Evolutionary conservation across 2,797 vertebrate genomes (phyloP), one percentile per base, ranked within the genome.

Genomic region (Nyctalus aviator): DNA sequence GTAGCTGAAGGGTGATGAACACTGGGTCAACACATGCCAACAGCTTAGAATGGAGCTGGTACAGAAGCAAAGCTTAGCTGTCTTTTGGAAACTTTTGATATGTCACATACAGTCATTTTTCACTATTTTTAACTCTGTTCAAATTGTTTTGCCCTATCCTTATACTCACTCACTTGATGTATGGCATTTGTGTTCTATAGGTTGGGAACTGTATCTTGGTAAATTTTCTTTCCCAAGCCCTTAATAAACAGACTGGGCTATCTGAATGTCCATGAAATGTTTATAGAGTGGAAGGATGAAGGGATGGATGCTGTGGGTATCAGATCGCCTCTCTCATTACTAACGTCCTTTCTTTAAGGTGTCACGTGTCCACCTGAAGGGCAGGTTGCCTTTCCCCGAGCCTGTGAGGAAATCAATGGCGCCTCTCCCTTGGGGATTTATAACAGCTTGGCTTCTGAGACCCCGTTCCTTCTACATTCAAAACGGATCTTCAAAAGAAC

Each of bases 381-480:
- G 11, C 2, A 10, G 44, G 55, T 32, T 71, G 27, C 20, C 55
- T 68, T 53, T 32, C 25, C 0, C 9, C 50, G 1, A 23, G 10
- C 6, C 14, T n/a, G 41, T 53, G n/a, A 55, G 81, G 88, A 50
- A 32, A 81, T 75, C 32, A 44, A 62, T 18, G 2, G 18, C 81
- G 21, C 30, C 1, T 1, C 14, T 53, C 4, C 37, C 18, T 12
- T 77, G 35, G 92, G 23, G 25, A 30, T 76, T 73, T 85, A 62
- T n/a, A 86, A 53, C 46, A 91, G 23, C 62, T 48, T 73, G 32
- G 25, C 30, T 96, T 91, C 23, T 9, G 68, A 96, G n/a, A 72
- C 23, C 62, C 14, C 46, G 8, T 55, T 69, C 20, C 27, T 68
- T 37, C 57, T 44, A 53, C 13, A 91, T 76, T 81, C 96, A 73